Evolutionary conservation across 2,888 invertebrate species (phyloP), one percentile per base, ranked within the genome.

Genomic region (Drosophila austrosaltans): DNA sequence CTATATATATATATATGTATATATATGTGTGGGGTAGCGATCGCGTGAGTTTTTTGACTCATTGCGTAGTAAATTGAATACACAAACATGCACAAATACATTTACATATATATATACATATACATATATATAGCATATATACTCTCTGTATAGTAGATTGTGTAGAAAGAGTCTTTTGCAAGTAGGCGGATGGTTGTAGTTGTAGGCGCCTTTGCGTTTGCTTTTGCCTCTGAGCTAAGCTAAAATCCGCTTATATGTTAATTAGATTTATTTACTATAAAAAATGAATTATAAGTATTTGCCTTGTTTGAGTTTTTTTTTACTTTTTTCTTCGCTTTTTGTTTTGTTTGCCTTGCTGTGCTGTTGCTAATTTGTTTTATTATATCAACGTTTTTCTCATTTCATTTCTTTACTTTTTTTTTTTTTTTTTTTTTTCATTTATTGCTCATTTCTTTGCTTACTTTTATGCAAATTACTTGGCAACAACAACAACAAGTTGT

Each of bases 191-290:
- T 58, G 53, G n/a, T 54, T 48, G 70, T 70, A 44, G 70, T 54
- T 48, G 70, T 70, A 44, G 70, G 71, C 69, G 72, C 71, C 20
- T 40, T 63, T 58, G 54, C 58, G 80, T 74, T 60, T 53, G 75
- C 68, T 66, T 63, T 69, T 8, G 22, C 48, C 48, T 48, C 48
- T 48, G 22, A 48, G 71, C 79, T 63, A 72, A 74, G 72, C 73
- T 66, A 20, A 82, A 83, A 83, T 81, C 87, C 67, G 84, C 84
- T 84, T 84, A 72, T 79, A 89, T 87, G 87, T 77, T 87, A 89
- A 85, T 89, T 83, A 79, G 79, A 81, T 87, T 89, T 86, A 81
- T 87, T 89, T 86, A 74, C 70, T 80, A 82, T 80, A 82, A 62
- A 69, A 73, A 84, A 79, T 66, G 54, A 66, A 72, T 72, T 71